Evolutionary conservation across 2,797 vertebrate species (phyloP), one percentile per base, ranked within the genome.

Genomic region (Rhodeus uyekii): DNA sequence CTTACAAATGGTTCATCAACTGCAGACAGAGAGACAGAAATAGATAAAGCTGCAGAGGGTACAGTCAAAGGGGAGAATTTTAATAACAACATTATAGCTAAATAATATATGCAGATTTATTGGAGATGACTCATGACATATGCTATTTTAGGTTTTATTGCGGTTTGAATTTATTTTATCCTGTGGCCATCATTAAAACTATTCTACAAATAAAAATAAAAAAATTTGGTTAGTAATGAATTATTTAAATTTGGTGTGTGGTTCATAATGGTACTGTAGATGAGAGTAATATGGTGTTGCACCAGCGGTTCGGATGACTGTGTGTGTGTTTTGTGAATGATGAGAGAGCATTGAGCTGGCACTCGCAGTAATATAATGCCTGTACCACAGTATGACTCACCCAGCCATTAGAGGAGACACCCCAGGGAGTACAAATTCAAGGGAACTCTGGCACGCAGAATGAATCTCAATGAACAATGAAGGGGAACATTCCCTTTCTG

Each of bases 401-500:
- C n/a, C 88, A 89, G 90, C 89, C 90, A 90, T 90, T 60, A 50
- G 81, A 82, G 82, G 87, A 82, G 88, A 90, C 92, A 90, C 90
- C 88, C 87, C 85, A n/a, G 34, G 83, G 87, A 87, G 84, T 84
- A 69, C 82, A 88, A 87, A 86, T 79, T 81, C 88, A 83, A 27
- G 58, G 73, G 86, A 87, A 80, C 80, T 84, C 79, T 72, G 39
- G 38, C 63, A 75, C 84, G 55, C 82, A 58, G 76, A 75, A 27
- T 85, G 92, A 91, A 92, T 91, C 78, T 87, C 80, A 89, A 89
- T 87, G 86, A 92, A 87, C 74, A 78, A 53, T 39, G 1, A n/a
- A n/a, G 75, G 85, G 74, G 64, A 87, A 75, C 74, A 78, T 69
- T 27, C 67, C 18, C 44, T 80, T 61, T 85, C 63, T 63, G 53